These are phyloP conservation scores for Amblyopsis rosae DNA, from an alignment of 2,113 vertebrate species.

Conservation along the genomic window DNA sequence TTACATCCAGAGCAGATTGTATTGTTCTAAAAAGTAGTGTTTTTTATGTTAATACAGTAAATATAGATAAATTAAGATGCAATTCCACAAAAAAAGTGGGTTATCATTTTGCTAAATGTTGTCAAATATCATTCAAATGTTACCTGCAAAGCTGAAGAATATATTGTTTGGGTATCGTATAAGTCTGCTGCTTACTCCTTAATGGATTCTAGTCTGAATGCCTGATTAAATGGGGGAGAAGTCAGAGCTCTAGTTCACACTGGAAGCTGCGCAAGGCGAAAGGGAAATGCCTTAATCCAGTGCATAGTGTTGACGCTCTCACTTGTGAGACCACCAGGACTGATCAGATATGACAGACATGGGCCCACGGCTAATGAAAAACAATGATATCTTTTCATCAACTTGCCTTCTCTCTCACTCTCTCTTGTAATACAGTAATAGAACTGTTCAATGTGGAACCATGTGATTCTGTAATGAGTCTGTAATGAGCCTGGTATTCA, in stretches of 20 bases:
- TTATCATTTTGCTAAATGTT: no score
- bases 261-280: conserved; percentile 58
- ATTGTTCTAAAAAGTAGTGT: no score
- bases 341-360: conserved; percentile 31
- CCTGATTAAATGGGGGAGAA: neutral
- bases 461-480: conserved; percentile 48
- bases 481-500: conserved; percentile 37
- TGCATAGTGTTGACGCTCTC: conserved; percentile 53
- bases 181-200: no score
- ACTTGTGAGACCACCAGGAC: conserved; percentile 57
- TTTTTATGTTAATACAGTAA: no score
- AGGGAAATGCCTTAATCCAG: conserved; percentile 53
- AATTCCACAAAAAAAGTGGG: no score
- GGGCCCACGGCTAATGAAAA: conserved; percentile 33
- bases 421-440: conserved; percentile 25
- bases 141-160: no score
- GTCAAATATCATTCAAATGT: no score
- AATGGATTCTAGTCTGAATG: neutral
- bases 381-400: conserved; percentile 28
- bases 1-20: no score
- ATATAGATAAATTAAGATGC: no score
- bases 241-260: conserved; percentile 22
- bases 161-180: no score
- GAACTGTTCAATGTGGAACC: conserved; percentile 19
- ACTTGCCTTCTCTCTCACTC: conserved; percentile 4